Percentiles rank a stretch among this genome's conserved stretches.
Conservation (phyloP, 2,113 vertebrate genomes). For the Smithornis capensis region DNA sequence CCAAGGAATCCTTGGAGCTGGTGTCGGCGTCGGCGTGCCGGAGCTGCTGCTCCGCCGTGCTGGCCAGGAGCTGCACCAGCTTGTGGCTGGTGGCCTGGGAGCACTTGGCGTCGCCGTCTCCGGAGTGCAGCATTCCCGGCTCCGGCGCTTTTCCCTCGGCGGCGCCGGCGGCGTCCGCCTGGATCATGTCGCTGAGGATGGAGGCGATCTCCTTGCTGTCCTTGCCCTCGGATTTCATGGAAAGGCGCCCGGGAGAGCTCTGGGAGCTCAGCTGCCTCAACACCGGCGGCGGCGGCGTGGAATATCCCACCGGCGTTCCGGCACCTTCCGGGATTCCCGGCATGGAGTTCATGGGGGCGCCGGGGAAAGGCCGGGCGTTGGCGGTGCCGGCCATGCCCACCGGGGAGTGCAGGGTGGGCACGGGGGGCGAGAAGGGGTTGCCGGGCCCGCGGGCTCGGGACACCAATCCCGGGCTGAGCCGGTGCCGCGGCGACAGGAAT, state of each 20-base stretch:
- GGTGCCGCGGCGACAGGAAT: constrained; percentile 88
- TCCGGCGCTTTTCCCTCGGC: constrained; percentile 68
- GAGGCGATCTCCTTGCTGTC: constrained; percentile 76
- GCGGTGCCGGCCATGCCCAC: constrained; percentile 70
- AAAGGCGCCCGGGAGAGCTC: constrained; percentile 72
- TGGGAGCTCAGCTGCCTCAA: constrained; percentile 80
- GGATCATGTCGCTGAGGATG: constrained; percentile 76
- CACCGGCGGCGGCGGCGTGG: constrained; percentile 77
- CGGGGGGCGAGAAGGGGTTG: constrained; percentile 87
- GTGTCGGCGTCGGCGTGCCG: constrained; percentile 68
- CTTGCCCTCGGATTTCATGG: constrained; percentile 74
- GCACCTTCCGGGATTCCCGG: constrained; percentile 74
- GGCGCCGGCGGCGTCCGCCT: constrained; percentile 27
- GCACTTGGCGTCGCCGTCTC: constrained; percentile 71
- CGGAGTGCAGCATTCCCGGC: constrained; percentile 47
- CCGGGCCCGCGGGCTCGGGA: constrained; percentile 80
- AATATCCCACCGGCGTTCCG: constrained; percentile 72
- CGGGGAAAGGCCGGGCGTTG: constrained; percentile 77
- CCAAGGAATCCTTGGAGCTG: constrained; percentile 73
- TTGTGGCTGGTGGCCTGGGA: constrained; percentile 79
- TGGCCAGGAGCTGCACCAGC: constrained; percentile 84
- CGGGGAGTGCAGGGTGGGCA: constrained; percentile 84
- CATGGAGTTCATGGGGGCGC: constrained; percentile 60
- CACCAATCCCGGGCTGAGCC: constrained; percentile 82
- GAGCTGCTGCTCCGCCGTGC: constrained; percentile 75